Base-by-base conservation (phyloP, 2,113 vertebrate species). In the Onychorhynchus coronatus region DNA sequence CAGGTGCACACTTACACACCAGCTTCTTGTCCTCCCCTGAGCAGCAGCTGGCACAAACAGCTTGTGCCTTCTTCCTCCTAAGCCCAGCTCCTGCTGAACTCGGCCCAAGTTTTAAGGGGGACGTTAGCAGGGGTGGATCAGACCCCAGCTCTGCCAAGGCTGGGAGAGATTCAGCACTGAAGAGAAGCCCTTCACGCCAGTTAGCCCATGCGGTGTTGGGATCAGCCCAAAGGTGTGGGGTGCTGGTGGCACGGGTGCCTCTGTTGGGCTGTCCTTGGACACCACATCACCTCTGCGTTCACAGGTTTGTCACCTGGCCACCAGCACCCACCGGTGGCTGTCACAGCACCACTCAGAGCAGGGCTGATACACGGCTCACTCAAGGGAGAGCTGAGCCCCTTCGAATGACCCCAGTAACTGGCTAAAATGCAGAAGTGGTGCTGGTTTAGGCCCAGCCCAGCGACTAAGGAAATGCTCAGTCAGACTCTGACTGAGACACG, bases 141-240 rank as follows among this genome's bases (percentile, higher is more conserved):
- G 67, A 71, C 22, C 42, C 44, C 33, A 33, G 30, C 28, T 46
- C 14, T 20, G 50, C 37, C 23, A 17, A 33, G 37, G 46, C 49
- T 20, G 6, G 25, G 12, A 62, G 55, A 19, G n/a, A 20, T 27
- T 15, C 4, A 3, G 55, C 2, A 1, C 10, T 19, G 1, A 0
- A 5, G 27, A 39, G 44, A 72, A 53, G 0, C 2, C 22, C 31
- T 37, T 46, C 18, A 1, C 0, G 0, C 18, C 37, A 12, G 39
- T 3, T 0, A 21, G 15, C 27, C 6, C 2, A 28, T 1, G 0
- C 0, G 3, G 80, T 21, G 74, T 56, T 1, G 12, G 11, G 28
- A 7, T 5, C 24, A 65, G 68, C 56, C 61, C 23, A 1, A 3
- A 0, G 5, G 18, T 1, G 7, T 14, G 23, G 31, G 49, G 37